A percentile compares a stretch with the other conserved stretches of the same genome.
These are phyloP conservation scores for Chironomus riparius DNA, from an alignment of 2,888 invertebrate species.

Conservation along the genomic window DNA sequence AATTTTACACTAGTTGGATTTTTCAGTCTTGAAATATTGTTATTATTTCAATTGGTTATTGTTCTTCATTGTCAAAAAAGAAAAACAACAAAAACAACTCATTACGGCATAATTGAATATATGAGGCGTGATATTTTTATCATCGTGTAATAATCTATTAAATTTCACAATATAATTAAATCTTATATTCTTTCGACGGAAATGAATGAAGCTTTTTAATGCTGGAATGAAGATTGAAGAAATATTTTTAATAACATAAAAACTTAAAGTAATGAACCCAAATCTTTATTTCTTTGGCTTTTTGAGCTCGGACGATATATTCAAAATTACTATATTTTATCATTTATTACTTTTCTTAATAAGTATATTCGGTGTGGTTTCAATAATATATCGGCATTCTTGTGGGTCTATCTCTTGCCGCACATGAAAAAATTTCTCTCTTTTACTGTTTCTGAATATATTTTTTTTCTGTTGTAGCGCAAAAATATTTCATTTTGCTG, in stretches of 20 bases:
- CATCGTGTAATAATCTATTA: not conserved
- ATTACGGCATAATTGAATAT: constrained; percentile 16
- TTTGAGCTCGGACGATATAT: not conserved
- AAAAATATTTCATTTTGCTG: not conserved
- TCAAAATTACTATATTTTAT: constrained; percentile 8
- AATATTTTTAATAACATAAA: not conserved
- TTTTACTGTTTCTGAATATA: not conserved
- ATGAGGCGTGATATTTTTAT: constrained; percentile 16
- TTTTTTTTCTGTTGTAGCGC: not conserved
- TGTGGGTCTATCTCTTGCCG: not conserved
- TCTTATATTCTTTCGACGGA: not conserved
- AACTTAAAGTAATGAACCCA: not conserved
- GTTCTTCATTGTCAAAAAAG: constrained; percentile 5
- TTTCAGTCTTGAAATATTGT: not conserved
- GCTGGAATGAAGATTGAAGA: not conserved
- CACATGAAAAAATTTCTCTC: not conserved
- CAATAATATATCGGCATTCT: not conserved
- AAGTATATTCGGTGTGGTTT: constrained; percentile 2
- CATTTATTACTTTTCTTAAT: not conserved
- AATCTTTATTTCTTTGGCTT: not conserved
- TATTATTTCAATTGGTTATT: constrained; percentile 11
- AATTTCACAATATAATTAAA: constrained; percentile 10
- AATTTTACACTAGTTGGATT: not conserved
- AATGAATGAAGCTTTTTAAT: not conserved
- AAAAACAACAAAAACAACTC: not conserved